Conservation (phyloP, 2,888 invertebrate species). For the Resseliella maxima region DNA sequence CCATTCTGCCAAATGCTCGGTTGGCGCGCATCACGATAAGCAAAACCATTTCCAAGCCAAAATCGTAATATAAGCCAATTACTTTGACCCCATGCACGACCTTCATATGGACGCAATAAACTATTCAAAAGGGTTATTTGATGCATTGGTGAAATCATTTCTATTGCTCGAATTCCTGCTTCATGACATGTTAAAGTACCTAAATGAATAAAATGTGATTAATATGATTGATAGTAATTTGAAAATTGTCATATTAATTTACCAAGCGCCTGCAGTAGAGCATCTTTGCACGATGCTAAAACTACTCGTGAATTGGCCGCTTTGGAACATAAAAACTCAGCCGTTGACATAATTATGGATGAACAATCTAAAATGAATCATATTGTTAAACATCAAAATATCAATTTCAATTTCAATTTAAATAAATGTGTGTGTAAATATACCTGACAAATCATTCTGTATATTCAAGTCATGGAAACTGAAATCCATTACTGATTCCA, state of each 20-base stretch:
- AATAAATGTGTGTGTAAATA: neutral
- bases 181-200: constrained; percentile 80
- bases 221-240: too few species aligned
- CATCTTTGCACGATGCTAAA: constrained; percentile 79
- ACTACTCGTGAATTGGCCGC: constrained; percentile 82
- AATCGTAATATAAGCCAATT: constrained; percentile 86
- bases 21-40: constrained; percentile 75
- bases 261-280: constrained; percentile 81
- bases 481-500: constrained; percentile 67
- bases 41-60: constrained; percentile 87
- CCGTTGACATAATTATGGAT: constrained; percentile 66
- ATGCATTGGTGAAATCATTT: constrained; percentile 75
- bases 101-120: constrained; percentile 81
- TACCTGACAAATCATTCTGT: constrained; percentile 64
- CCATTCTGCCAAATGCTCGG: constrained; percentile 70
- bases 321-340: constrained; percentile 79
- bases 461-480: constrained; percentile 65
- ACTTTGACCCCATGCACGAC: constrained; percentile 84
- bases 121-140: constrained; percentile 75
- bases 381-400: neutral
- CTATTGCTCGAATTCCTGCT: constrained; percentile 77
- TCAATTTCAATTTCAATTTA: neutral
- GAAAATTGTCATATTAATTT: too few species aligned
- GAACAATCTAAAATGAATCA: neutral
- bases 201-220: too few species aligned